A percentile compares a stretch with the other conserved stretches of the same genome.
Conservation (phyloP, 2,797 vertebrate species). For the Phoebastria nigripes region DNA sequence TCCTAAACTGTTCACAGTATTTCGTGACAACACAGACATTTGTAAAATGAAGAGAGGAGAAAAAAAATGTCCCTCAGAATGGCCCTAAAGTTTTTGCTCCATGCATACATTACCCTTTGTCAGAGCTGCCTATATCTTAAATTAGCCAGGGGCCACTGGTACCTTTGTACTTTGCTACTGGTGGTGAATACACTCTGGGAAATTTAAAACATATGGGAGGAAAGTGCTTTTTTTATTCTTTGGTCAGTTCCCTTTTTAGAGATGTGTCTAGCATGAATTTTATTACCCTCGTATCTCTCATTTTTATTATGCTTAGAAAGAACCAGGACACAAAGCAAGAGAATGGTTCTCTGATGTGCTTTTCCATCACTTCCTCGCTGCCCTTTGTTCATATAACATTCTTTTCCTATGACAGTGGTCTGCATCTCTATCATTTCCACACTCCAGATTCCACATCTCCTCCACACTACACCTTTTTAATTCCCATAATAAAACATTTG, state of each 20-base stretch:
- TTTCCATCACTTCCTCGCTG: background rate
- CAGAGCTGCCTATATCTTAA: conserved; percentile 3
- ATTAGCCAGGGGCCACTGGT: conserved; percentile 52
- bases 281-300: conserved; percentile 38
- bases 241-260: conserved; percentile 48
- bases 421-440: background rate
- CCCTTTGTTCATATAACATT: conserved; percentile 22
- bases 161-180: conserved; percentile 27
- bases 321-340: background rate
- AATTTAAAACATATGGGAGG: conserved; percentile 48
- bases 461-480: background rate
- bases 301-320: conserved; percentile 48
- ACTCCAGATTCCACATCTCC: background rate
- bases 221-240: conserved; percentile 31
- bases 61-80: background rate
- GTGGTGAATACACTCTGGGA: background rate
- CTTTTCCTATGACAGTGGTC: background rate
- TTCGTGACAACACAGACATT: background rate
- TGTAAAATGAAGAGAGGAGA: background rate
- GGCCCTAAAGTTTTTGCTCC: background rate
- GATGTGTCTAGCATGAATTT: conserved; percentile 35
- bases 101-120: background rate
- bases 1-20: background rate
- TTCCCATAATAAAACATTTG: background rate
- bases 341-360: conserved; percentile 38